Percentiles rank a stretch among this genome's conserved stretches.
Evolutionary conservation across 2,797 vertebrate genomes (phyloP).

Genomic region (Schizothorax lantsangensis): DNA sequence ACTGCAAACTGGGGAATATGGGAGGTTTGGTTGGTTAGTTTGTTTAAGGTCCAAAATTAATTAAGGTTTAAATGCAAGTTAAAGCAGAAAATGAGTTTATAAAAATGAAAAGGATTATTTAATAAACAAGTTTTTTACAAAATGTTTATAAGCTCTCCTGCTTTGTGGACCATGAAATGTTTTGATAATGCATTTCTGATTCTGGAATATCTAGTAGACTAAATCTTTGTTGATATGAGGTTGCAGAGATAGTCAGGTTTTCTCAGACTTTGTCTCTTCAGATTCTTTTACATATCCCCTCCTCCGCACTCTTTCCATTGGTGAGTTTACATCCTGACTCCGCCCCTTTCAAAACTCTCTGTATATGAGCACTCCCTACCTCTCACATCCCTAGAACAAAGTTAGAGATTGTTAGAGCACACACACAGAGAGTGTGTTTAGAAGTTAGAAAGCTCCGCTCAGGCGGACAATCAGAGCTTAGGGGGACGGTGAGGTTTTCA

Average conservation of each 20-base stretch:
- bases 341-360: slow-evolving; percentile 61
- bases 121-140: not conserved
- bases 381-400: slow-evolving; percentile 71
- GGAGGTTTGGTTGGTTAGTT: not conserved
- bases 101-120: not conserved
- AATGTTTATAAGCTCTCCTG: not conserved
- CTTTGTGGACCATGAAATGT: not conserved
- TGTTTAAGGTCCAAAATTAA: not conserved
- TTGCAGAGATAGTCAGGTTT: slow-evolving; percentile 2
- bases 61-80: not conserved
- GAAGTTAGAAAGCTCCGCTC: slow-evolving; percentile 52
- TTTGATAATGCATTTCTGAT: not conserved
- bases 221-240: slow-evolving; percentile 10
- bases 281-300: slow-evolving; percentile 27
- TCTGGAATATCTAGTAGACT: not conserved
- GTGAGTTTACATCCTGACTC: slow-evolving; percentile 55
- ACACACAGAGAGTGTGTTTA: slow-evolving; percentile 49
- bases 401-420: slow-evolving; percentile 60
- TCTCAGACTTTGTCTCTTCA: slow-evolving; percentile 24
- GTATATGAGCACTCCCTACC: slow-evolving; percentile 74
- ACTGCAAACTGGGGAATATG: not conserved
- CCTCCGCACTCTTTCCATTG: slow-evolving; percentile 47
- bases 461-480: slow-evolving; percentile 48
- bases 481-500: slow-evolving; percentile 48
- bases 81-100: not conserved